Conservation (phyloP, 2,888 invertebrate genomes). For the Invenusta paracnida region DNA sequence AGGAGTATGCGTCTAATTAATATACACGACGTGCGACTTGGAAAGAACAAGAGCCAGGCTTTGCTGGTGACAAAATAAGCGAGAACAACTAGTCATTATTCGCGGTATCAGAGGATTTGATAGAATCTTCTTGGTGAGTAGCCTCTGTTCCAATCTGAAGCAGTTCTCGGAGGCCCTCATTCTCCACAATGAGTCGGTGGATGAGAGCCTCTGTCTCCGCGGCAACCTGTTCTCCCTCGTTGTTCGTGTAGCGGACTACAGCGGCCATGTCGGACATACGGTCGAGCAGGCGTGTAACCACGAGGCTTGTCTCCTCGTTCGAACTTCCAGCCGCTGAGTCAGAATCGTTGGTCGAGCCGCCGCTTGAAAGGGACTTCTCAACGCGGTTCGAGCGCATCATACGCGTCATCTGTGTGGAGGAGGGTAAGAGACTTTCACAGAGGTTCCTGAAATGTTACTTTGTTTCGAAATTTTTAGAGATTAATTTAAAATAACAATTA, state of each 20-base stretch:
- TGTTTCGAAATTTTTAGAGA: no score
- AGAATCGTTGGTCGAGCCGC: not conserved
- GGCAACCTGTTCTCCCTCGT: not conserved
- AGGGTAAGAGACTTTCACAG: no score
- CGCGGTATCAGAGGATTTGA: no score
- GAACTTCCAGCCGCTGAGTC: not conserved
- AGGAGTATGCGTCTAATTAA: no score
- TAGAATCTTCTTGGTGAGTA: not conserved
- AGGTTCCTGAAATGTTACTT: no score
- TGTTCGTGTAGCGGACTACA: not conserved
- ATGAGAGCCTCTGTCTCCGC: not conserved
- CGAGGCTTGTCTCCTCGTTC: not conserved
- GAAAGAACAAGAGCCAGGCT: no score
- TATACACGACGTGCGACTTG: no score
- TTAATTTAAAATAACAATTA: no score
- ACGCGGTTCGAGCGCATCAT: not conserved
- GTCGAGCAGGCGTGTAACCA: not conserved
- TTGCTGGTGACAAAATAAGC: no score
- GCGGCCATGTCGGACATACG: not conserved
- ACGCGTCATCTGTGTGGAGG: not conserved
- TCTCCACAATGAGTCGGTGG: not conserved
- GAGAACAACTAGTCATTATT: no score
- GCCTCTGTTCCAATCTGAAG: not conserved
- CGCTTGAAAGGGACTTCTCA: not conserved
- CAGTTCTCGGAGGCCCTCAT: not conserved